A percentile compares a stretch with the other conserved stretches of the same genome.
Conservation (phyloP, 2,113 vertebrate species). For the Urocolius indicus region DNA sequence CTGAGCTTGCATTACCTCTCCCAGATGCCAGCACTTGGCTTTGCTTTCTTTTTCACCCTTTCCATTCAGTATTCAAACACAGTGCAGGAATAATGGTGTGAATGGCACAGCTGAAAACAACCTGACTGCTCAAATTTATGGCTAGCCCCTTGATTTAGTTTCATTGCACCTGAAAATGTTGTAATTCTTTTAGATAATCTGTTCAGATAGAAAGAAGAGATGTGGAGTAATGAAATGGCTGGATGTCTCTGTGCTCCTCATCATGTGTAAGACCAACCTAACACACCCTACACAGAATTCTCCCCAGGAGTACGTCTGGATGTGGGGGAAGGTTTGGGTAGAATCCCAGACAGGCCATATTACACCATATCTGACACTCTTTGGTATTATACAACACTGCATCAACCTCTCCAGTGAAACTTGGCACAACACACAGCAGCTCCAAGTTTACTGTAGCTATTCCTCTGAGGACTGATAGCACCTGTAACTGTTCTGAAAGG, state of each 20-base stretch:
- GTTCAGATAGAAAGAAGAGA: background rate
- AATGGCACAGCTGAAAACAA: background rate
- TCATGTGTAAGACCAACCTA: rapidly evolving
- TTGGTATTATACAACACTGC: background rate
- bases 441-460: background rate
- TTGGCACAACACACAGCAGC: background rate
- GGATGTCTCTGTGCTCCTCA: background rate
- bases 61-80: background rate
- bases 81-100: background rate
- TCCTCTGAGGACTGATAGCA: no score
- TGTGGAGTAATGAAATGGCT: rapidly evolving
- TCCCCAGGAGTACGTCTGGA: rapidly evolving
- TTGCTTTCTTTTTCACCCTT: background rate
- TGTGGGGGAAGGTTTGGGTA: background rate
- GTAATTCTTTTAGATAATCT: background rate
- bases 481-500: no score
- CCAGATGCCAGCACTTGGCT: background rate
- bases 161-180: background rate
- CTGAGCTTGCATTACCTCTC: background rate
- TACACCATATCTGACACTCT: background rate
- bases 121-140: rapidly evolving
- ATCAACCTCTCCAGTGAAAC: rapidly evolving
- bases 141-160: background rate
- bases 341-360: background rate
- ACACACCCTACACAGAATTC: background rate